Conservation (phyloP, 2,797 vertebrate species). For the Paedocypris micromegethes region DNA sequence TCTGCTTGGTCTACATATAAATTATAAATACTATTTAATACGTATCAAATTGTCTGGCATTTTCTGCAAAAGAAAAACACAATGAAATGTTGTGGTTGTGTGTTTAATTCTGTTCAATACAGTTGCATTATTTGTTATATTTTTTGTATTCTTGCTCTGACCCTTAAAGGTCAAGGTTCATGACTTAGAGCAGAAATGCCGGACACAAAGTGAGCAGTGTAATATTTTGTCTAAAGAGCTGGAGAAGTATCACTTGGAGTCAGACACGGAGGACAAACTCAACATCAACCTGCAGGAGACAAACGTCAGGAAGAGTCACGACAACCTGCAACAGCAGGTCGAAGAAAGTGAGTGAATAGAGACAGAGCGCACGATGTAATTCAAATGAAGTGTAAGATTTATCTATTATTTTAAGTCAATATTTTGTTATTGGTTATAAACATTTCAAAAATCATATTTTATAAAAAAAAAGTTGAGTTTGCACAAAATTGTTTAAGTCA, state of each 20-base stretch:
- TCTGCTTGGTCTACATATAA: too few species aligned
- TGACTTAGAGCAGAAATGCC: slow-evolving; percentile 87
- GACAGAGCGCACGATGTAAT: neutral
- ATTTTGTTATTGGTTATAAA: too few species aligned
- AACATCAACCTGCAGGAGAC: slow-evolving; percentile 59
- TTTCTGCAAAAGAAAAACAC: neutral
- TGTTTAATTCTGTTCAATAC: neutral
- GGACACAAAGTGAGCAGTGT: slow-evolving; percentile 83
- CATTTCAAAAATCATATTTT: too few species aligned
- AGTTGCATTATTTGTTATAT: slow-evolving; percentile 7
- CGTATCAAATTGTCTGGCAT: too few species aligned
- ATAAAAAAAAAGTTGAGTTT: too few species aligned
- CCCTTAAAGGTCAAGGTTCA: slow-evolving; percentile 79
- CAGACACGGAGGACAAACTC: slow-evolving; percentile 69
- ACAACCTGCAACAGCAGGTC: slow-evolving; percentile 69
- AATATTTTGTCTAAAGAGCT: slow-evolving; percentile 82
- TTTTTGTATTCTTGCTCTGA: neutral
- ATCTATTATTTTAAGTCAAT: too few species aligned
- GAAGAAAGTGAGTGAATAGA: slow-evolving; percentile 70
- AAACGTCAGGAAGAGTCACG: slow-evolving; percentile 60
- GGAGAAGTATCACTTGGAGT: slow-evolving; percentile 74
- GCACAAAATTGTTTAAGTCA: too few species aligned
- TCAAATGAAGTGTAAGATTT: too few species aligned
- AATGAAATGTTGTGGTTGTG: neutral
- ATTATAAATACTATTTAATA: too few species aligned